Conservation (phyloP, 2,797 vertebrate genomes). For the Paratrypauchen microcephalus region DNA sequence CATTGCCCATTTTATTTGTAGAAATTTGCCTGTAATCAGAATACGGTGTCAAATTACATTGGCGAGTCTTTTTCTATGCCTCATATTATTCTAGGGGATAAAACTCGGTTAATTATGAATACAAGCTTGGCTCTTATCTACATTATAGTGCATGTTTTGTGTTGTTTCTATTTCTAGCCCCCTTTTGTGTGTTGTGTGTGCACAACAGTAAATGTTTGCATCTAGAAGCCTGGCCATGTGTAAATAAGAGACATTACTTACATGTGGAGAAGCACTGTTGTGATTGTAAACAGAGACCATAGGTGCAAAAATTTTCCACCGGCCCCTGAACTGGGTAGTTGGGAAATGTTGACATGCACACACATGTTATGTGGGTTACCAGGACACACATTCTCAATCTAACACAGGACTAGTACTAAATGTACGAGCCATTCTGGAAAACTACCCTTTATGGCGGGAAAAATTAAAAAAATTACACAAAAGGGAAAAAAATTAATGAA, state of each 20-base stretch:
- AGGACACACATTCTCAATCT: slow-evolving; percentile 31
- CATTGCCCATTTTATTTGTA: not conserved
- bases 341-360: slow-evolving; percentile 70
- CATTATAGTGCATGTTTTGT: not conserved
- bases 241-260: slow-evolving; percentile 9
- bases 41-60: too few species aligned
- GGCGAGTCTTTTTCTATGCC: too few species aligned
- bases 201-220: slow-evolving; percentile 9
- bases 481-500: too few species aligned
- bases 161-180: not conserved
- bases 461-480: not conserved
- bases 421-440: not conserved
- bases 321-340: slow-evolving; percentile 1
- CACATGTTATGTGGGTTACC: slow-evolving; percentile 66
- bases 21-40: too few species aligned
- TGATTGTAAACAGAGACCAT: slow-evolving; percentile 47
- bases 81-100: too few species aligned
- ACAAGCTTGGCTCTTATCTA: too few species aligned
- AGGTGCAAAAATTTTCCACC: slow-evolving; percentile 58
- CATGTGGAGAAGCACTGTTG: slow-evolving; percentile 35
- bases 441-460: not conserved
- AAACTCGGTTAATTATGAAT: too few species aligned
- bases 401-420: not conserved
- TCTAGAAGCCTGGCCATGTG: slow-evolving; percentile 14
- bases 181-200: not conserved